These are phyloP conservation scores for Buteo buteo DNA, from an alignment of 2,113 vertebrate species.

Conservation along the genomic window DNA sequence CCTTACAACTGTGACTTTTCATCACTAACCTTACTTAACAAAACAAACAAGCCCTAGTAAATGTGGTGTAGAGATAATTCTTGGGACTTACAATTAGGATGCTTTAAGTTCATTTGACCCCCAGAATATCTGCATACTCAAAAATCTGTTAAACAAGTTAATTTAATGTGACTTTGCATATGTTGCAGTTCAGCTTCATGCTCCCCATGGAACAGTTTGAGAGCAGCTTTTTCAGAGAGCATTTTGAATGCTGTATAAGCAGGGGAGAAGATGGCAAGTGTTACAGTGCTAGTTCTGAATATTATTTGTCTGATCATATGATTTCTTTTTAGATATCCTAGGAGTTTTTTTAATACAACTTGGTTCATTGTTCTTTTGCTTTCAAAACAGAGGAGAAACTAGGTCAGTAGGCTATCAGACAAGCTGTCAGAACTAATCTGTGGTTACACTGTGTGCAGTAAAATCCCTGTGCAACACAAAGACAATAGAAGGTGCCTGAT, in stretches of 20 bases:
- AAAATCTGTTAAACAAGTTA: neutral
- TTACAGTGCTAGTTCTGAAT: neutral
- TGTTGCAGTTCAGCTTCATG: neutral
- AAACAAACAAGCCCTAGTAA: neutral
- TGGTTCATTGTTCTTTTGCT: conserved; percentile 41
- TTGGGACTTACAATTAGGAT: neutral
- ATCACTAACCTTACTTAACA: neutral
- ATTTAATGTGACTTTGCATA: neutral
- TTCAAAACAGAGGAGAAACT: conserved; percentile 50
- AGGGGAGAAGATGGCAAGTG: neutral
- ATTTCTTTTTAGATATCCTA: neutral
- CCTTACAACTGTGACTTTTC: neutral
- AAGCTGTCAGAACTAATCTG: conserved; percentile 51
- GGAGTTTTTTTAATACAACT: neutral
- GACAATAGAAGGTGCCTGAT: conserved; percentile 24
- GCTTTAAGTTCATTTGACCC: neutral
- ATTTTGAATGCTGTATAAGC: neutral
- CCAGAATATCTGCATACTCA: neutral
- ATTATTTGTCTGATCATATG: neutral
- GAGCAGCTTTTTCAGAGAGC: neutral
- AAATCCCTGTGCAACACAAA: conserved; percentile 21
- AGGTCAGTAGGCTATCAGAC: conserved; percentile 57
- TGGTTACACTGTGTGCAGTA: neutral
- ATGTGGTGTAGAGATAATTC: neutral
- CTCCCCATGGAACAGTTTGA: neutral